Base-by-base conservation (phyloP, 2,113 vertebrate species). In the Petrocephalus zakoni region DNA sequence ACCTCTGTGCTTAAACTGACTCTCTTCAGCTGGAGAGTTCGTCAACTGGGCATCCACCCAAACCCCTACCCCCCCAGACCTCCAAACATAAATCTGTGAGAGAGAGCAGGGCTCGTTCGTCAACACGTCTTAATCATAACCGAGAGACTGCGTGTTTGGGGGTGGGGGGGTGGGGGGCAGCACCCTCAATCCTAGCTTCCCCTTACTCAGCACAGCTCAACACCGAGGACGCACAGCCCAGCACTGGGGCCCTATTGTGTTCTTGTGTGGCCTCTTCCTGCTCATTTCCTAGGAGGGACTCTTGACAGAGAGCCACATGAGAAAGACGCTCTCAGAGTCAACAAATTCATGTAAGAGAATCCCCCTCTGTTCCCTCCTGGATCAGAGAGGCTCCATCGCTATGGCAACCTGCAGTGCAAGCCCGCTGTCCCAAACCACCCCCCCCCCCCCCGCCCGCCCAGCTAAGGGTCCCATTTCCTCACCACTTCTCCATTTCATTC, bases 301-400 rank as follows among this genome's bases (percentile, higher is more conserved):
- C 51, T 49, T 85, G 83, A 85, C 51, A 6, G 51, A 34, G 49
- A 85, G 51, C 83, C 51, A 55, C 83, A 85, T 85, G 83, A 85
- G 29, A 86, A 86, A 55, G 84, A 53, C 49, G n/a, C 84, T 56
- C 84, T 53, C 6, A 86, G 84, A 55, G 84, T 86, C 49, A 55
- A 86, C 84, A 86, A 52, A 53, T 86, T 52, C 25, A 55, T 53
- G 49, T 86, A 52, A 56, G 84, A 86, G 49, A 86, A 53, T 53
- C 49, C 49, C 84, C 49, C 52, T 56, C 47, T 85, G 83, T 85
- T 53, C 49, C 51, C 17, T 49, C 84, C n/a, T 29, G 49, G 52
- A 86, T 55, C 84, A 86, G 84, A 86, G 49, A 86, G 52, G 84
- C 84, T 86, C 25, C 49, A 86, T 56, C 49, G 4, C 49, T 56